These are phyloP conservation scores for Recurvirostra avosetta DNA, from an alignment of 2,113 vertebrate species.

Conservation along the genomic window DNA sequence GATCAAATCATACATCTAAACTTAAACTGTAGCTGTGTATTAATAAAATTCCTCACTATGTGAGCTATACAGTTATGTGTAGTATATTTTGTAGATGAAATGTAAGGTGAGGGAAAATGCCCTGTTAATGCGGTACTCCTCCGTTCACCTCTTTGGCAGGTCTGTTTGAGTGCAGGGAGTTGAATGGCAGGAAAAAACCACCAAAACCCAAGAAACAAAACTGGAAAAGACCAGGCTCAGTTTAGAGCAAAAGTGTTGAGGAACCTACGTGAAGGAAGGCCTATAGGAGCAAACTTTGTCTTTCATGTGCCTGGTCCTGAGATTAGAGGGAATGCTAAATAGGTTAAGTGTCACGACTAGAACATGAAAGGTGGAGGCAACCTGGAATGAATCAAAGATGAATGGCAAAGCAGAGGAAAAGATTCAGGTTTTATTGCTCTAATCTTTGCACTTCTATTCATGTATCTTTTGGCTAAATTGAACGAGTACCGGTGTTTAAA, in stretches of 20 bases:
- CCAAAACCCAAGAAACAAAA: neutral
- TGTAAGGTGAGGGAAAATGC: neutral
- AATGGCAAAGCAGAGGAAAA: neutral
- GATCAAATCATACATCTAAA: neutral
- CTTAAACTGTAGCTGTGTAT: neutral
- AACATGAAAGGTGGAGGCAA: neutral
- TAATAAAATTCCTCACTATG: neutral
- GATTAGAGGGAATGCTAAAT: neutral
- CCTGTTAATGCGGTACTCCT: neutral
- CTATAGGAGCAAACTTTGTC: neutral
- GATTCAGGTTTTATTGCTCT: neutral
- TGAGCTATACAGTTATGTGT: neutral
- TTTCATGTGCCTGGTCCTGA: neutral
- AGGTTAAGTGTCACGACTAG: neutral
- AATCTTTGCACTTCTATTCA: neutral
- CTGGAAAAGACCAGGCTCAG: neutral
- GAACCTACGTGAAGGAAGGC: neutral
- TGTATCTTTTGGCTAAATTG: neutral
- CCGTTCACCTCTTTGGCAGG: neutral
- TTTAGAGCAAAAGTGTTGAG: neutral
- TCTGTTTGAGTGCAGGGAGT: neutral
- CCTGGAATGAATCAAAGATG: neutral
- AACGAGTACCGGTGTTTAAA: neutral
- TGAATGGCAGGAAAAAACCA: neutral
- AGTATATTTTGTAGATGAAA: neutral